Conservation (phyloP, 2,888 invertebrate genomes). For the Drosophila rellima region DNA sequence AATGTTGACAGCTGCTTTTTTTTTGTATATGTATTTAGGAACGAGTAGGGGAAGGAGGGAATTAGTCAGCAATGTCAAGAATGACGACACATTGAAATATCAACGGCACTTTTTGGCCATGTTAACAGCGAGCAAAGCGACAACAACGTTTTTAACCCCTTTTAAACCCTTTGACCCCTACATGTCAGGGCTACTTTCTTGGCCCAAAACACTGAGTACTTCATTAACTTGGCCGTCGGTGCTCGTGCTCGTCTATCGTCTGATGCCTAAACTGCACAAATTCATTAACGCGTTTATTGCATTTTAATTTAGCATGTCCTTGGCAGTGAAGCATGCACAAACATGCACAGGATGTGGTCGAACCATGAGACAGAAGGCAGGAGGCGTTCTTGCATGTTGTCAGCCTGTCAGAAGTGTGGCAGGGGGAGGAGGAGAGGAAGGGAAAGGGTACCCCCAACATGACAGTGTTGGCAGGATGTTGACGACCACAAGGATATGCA, state of each 20-base stretch:
- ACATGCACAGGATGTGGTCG: conserved; percentile 71
- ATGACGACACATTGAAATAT: conserved; percentile 73
- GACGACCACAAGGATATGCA: conserved; percentile 55
- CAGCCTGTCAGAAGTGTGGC: conserved; percentile 65
- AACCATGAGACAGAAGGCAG: conserved; percentile 23
- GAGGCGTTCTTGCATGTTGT: conserved; percentile 51
- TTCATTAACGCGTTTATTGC: conserved; percentile 80
- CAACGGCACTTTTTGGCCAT: conserved; percentile 61
- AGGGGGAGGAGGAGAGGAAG: not conserved
- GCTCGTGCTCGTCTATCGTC: conserved; percentile 1
- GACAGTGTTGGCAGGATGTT: conserved; percentile 56
- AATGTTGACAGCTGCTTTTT: conserved; percentile 73
- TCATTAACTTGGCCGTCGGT: conserved; percentile 54
- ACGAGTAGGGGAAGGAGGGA: conserved; percentile 24
- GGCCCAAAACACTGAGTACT: conserved; percentile 49
- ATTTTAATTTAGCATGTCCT: conserved; percentile 78
- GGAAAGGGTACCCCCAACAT: conserved; percentile 57
- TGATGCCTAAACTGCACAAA: conserved; percentile 57
- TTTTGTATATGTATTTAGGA: not conserved
- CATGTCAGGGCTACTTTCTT: conserved; percentile 8
- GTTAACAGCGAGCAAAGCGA: conserved; percentile 61
- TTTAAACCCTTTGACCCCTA: conserved; percentile 28
- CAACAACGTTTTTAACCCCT: conserved; percentile 59
- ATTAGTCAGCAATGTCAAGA: conserved; percentile 76
- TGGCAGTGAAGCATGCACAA: conserved; percentile 73